These are phyloP conservation scores for Sanderia malayensis DNA, from an alignment of 30 jellyfish, hydroid and myxozoan genomes.

Conservation along the genomic window DNA sequence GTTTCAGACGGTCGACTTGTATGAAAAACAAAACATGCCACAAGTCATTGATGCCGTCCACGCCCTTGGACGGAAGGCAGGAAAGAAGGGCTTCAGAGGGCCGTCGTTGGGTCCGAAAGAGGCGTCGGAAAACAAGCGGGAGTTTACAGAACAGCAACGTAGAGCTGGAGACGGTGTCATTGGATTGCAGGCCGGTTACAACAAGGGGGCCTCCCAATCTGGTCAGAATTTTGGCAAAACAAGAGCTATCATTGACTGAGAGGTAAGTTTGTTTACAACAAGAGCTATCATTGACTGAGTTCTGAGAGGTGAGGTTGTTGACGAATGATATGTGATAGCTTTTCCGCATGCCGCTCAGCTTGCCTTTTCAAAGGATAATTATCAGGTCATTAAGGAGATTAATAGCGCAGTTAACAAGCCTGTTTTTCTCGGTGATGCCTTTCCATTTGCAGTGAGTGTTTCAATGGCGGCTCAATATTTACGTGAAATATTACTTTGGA, in stretches of 20 bases:
- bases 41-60: conserved; percentile 89
- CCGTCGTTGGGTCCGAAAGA: conserved; percentile 36
- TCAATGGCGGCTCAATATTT: too few relatives aligned
- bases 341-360: too few relatives aligned
- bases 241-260: conserved; percentile 33
- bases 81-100: conserved; percentile 44
- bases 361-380: too few relatives aligned
- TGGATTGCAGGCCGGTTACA: conserved; percentile 86
- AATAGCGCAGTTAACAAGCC: too few relatives aligned
- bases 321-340: too few relatives aligned
- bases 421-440: too few relatives aligned
- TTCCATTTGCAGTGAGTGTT: too few relatives aligned
- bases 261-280: too few relatives aligned
- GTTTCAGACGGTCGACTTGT: conserved; percentile 88
- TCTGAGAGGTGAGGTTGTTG: too few relatives aligned
- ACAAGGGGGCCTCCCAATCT: conserved; percentile 68
- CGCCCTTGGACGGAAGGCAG: conserved; percentile 93
- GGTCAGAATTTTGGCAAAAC: conserved; percentile 59
- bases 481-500: too few relatives aligned
- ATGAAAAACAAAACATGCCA: conserved; percentile 89
- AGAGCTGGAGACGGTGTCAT: conserved; percentile 63
- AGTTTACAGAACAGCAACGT: conserved; percentile 71
- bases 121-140: conserved; percentile 60
- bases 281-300: too few relatives aligned
- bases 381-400: too few relatives aligned